phyloP scores from a whole-genome alignment of 2,797 vertebrate genomes.

The Sebastes paucispinis region DNA sequence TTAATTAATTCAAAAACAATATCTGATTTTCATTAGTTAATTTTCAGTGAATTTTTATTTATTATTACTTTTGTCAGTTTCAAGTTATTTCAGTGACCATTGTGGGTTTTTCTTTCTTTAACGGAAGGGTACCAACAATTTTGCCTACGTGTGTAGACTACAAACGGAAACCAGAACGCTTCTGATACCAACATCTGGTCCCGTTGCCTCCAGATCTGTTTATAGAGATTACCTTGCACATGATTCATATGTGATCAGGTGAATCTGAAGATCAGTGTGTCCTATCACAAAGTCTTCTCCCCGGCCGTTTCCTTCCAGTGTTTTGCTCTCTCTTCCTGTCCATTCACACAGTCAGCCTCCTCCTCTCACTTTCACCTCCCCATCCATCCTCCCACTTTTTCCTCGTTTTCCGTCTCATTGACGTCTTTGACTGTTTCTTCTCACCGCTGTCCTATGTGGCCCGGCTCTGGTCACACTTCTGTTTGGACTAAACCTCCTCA shows the following conservation, averaged over 20 bases:
- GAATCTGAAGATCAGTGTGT: neutral
- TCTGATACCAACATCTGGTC: too few relatives aligned
- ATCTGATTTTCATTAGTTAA: too few relatives aligned
- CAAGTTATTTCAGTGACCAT: too few relatives aligned
- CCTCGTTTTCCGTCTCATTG: slow-evolving; percentile 2
- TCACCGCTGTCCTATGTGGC: neutral
- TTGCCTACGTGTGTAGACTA: too few relatives aligned
- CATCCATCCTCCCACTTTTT: neutral
- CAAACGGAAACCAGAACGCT: too few relatives aligned
- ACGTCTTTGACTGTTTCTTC: neutral
- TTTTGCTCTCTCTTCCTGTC: neutral
- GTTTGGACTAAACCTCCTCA: neutral
- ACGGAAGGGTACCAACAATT: too few relatives aligned
- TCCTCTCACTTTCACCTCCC: neutral
- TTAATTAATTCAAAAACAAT: too few relatives aligned
- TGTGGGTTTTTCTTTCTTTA: too few relatives aligned
- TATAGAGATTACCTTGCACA: neutral
- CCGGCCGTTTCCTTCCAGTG: neutral
- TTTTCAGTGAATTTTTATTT: too few relatives aligned
- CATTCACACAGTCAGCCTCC: neutral
- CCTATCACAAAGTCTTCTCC: neutral
- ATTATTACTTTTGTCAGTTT: too few relatives aligned
- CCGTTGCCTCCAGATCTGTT: neutral
- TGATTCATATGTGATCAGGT: neutral
- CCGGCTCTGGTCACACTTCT: neutral